Conservation (phyloP, 2,797 vertebrate species). For the Liasis olivaceus region DNA sequence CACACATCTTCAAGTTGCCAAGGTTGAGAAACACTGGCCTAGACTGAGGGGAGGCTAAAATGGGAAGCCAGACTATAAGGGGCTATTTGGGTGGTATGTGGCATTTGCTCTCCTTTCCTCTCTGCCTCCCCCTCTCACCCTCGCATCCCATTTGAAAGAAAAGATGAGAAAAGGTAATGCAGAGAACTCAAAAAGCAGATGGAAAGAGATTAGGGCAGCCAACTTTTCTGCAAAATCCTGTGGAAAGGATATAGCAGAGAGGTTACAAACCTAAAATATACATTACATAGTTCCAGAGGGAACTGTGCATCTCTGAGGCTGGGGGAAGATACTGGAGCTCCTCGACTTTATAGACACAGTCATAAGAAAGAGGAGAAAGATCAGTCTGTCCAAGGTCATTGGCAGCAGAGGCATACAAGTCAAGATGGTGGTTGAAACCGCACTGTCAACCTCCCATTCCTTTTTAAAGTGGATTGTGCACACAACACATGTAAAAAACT, state of each 20-base stretch:
- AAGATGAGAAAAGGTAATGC: not conserved
- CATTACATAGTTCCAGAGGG: not conserved
- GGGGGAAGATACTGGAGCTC: not conserved
- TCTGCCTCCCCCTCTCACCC: not conserved
- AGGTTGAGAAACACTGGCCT: not conserved
- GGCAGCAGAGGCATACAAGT: not conserved
- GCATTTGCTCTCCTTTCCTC: not conserved
- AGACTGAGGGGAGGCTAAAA: not conserved
- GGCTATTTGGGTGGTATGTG: not conserved
- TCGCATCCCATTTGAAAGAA: not conserved
- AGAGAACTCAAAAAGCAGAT: not conserved
- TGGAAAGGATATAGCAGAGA: not conserved
- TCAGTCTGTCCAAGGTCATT: not conserved
- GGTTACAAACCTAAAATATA: not conserved
- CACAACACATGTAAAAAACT: not conserved
- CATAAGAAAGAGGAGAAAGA: not conserved
- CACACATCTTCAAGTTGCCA: too few species aligned
- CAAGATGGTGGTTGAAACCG: not conserved
- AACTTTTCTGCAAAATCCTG: not conserved
- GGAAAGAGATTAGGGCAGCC: not conserved
- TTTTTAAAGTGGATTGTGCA: not conserved
- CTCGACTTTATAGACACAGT: not conserved
- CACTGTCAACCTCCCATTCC: not conserved
- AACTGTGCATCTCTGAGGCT: not conserved
- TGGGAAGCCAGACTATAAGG: not conserved